phyloP scores from a whole-genome alignment of 2,797 vertebrate species.

The Pterois miles region DNA sequence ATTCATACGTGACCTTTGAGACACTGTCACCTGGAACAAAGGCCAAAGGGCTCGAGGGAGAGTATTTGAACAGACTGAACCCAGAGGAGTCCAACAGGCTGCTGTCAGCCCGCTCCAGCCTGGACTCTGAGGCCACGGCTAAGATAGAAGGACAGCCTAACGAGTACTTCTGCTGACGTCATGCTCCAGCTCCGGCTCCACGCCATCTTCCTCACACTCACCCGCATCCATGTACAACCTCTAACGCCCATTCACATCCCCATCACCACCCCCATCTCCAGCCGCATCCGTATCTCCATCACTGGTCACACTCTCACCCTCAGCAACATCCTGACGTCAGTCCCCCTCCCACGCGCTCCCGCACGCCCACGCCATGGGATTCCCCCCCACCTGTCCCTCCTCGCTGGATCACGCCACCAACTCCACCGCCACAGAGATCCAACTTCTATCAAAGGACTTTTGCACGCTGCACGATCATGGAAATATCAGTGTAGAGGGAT shows the following conservation, averaged over 20 bases:
- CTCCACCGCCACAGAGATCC: constrained; percentile 74
- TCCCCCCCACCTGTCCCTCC: constrained; percentile 75
- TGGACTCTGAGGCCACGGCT: constrained; percentile 91
- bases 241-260: constrained; percentile 19
- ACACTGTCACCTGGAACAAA: constrained; percentile 86
- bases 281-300: constrained; percentile 53
- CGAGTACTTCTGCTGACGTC: constrained; percentile 95
- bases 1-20: constrained; percentile 93
- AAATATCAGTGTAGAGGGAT: constrained; percentile 79
- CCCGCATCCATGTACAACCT: constrained; percentile 43
- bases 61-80: constrained; percentile 88
- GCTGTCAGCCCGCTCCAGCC: constrained; percentile 91
- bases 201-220: constrained; percentile 69
- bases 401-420: constrained; percentile 75
- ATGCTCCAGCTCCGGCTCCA: constrained; percentile 81
- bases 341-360: constrained; percentile 52
- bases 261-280: constrained; percentile 38
- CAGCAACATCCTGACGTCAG: constrained; percentile 57
- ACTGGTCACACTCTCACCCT: constrained; percentile 30
- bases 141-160: constrained; percentile 89
- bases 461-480: constrained; percentile 83
- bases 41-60: constrained; percentile 85
- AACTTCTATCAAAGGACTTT: constrained; percentile 81
- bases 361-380: constrained; percentile 62
- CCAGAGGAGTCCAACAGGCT: constrained; percentile 93